These are phyloP conservation scores for Sarcoramphus papa DNA, from an alignment of 2,797 vertebrate species.

Conservation along the genomic window DNA sequence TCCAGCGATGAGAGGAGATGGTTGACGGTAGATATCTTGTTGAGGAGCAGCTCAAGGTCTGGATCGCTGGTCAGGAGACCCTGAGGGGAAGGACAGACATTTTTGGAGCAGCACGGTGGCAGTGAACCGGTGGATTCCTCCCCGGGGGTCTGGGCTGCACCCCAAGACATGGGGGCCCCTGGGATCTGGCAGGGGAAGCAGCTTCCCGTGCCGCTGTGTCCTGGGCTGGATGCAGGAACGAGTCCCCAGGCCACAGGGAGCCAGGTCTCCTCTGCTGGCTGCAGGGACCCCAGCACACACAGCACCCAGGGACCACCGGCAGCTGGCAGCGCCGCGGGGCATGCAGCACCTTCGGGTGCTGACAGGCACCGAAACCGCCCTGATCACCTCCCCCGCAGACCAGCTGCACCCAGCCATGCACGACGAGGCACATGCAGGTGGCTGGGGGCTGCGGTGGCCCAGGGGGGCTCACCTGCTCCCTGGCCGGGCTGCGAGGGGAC, in stretches of 20 bases:
- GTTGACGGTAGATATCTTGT: conserved; percentile 81
- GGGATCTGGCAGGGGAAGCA: not conserved
- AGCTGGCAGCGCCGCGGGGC: fast-evolving
- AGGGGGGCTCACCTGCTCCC: conserved; percentile 77
- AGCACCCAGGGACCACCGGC: not conserved
- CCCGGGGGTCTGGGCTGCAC: fast-evolving
- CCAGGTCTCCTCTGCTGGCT: not conserved
- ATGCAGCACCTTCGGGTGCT: not conserved
- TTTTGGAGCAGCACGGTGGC: not conserved
- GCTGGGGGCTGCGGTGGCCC: not conserved
- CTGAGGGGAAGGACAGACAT: not conserved
- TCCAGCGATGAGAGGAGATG: conserved; percentile 83
- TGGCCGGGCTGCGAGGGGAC: conserved; percentile 84
- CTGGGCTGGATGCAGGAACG: no score
- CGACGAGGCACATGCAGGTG: fast-evolving
- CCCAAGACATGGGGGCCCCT: fast-evolving
- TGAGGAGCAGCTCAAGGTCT: conserved; percentile 80
- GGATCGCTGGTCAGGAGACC: conserved; percentile 68
- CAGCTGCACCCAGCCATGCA: not conserved
- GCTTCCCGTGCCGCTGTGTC: fast-evolving
- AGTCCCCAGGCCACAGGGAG: not conserved
- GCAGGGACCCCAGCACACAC: not conserved
- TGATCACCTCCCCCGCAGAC: fast-evolving
- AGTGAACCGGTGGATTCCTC: fast-evolving
- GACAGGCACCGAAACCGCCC: not conserved